Evolutionary conservation across 2,888 invertebrate species (phyloP).

Genomic region (Erebia ligea): DNA sequence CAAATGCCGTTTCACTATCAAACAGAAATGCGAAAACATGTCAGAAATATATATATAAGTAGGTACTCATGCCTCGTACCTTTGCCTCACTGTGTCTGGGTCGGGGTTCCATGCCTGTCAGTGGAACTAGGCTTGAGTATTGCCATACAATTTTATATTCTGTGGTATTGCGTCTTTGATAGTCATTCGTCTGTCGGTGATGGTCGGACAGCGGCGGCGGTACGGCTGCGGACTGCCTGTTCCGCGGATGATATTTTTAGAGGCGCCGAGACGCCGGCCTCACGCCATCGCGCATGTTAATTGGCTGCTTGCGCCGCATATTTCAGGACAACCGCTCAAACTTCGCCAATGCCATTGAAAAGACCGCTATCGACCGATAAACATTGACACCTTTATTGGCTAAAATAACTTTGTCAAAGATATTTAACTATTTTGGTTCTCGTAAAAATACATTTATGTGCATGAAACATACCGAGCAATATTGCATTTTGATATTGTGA

Average conservation of each 20-base stretch:
- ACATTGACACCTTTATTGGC: constrained; percentile 79
- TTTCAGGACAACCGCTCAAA: constrained; percentile 72
- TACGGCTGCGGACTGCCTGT: constrained; percentile 52
- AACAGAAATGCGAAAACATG: too few relatives aligned
- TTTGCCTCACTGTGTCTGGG: too few relatives aligned
- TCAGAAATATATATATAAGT: too few relatives aligned
- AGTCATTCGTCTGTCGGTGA: constrained; percentile 49
- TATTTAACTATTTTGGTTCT: not conserved
- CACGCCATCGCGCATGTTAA: constrained; percentile 76
- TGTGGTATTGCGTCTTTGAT: constrained; percentile 37
- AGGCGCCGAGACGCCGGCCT: constrained; percentile 76
- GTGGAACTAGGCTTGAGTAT: not conserved
- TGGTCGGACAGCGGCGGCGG: constrained; percentile 50
- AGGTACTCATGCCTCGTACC: too few relatives aligned
- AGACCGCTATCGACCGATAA: constrained; percentile 69
- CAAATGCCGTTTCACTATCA: not conserved
- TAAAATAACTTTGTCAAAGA: constrained; percentile 52
- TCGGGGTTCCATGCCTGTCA: not conserved
- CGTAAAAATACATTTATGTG: not conserved
- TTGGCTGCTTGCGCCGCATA: constrained; percentile 78
- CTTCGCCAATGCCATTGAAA: constrained; percentile 70
- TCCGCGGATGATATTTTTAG: constrained; percentile 70
- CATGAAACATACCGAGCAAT: not conserved
- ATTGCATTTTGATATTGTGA: not conserved
- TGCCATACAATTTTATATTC: too few relatives aligned